A percentile compares a stretch with the other conserved stretches of the same genome.
phyloP scores from a whole-genome alignment of 2,797 vertebrate genomes.

The Phrynocephalus vlangalii region DNA sequence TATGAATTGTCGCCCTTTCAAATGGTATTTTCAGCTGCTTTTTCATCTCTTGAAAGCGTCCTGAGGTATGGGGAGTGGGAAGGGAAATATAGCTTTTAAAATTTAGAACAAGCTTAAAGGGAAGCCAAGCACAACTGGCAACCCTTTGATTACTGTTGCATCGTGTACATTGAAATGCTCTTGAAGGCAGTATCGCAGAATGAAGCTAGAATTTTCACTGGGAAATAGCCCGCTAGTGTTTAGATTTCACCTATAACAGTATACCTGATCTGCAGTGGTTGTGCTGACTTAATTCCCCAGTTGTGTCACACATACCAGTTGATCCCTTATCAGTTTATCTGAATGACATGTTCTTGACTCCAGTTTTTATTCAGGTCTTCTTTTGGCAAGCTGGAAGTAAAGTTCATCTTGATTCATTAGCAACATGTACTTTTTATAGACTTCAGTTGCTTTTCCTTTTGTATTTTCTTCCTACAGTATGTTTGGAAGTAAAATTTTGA shows the following conservation, averaged over 20 bases:
- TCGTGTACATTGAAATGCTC: too few relatives aligned
- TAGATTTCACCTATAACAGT: not conserved
- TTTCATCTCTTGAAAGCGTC: too few relatives aligned
- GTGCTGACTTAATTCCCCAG: too few relatives aligned
- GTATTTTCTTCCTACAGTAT: not conserved
- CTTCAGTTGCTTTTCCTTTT: conserved; percentile 13
- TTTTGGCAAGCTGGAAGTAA: not conserved
- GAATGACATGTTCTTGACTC: not conserved
- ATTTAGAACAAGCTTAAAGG: not conserved
- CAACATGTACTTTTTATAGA: not conserved
- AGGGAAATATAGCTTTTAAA: not conserved
- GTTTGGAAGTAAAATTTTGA: not conserved
- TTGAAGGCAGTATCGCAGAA: not conserved
- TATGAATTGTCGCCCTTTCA: too few relatives aligned
- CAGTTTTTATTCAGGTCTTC: not conserved
- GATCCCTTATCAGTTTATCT: not conserved
- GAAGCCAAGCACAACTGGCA: not conserved
- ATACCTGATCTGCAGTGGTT: not conserved
- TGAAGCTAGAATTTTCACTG: not conserved
- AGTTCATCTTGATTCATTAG: not conserved
- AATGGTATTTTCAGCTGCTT: too few relatives aligned
- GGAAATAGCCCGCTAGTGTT: not conserved
- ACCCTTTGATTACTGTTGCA: not conserved
- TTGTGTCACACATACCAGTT: not conserved
- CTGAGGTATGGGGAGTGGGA: not conserved